phyloP scores from a whole-genome alignment of 2,797 vertebrate species.

The Arvicola amphibius region DNA sequence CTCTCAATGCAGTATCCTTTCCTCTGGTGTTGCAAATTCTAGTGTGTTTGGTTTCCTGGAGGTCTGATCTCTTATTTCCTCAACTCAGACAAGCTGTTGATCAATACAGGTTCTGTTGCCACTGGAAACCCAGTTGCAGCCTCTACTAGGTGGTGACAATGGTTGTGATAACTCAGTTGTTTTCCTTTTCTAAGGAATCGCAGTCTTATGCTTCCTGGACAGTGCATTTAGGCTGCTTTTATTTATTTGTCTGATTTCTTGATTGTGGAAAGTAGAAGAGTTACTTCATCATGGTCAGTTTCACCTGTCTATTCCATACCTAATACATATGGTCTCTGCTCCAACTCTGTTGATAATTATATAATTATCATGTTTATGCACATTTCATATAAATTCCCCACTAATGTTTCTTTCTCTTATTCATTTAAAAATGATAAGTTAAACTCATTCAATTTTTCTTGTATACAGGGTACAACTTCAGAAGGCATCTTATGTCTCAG shows the following conservation, averaged over 20 bases:
- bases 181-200: background rate
- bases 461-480: background rate
- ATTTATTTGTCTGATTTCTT: background rate
- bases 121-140: background rate
- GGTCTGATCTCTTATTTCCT: background rate
- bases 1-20: background rate
- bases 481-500: background rate
- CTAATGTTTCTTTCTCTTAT: background rate
- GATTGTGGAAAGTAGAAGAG: background rate
- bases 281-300: background rate
- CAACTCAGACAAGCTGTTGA: background rate
- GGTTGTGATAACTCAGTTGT: background rate
- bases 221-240: background rate
- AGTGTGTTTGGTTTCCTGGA: background rate
- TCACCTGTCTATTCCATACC: background rate
- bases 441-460: background rate
- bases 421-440: background rate
- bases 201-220: background rate
- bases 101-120: background rate
- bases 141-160: background rate
- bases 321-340: background rate
- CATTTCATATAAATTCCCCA: background rate
- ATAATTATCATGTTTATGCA: background rate
- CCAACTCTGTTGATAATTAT: background rate
- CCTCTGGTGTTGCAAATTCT: background rate